Percentiles rank a stretch among this genome's conserved stretches.
Evolutionary conservation across 2,113 vertebrate species (phyloP).

Genomic region (Pseudorasbora parva): DNA sequence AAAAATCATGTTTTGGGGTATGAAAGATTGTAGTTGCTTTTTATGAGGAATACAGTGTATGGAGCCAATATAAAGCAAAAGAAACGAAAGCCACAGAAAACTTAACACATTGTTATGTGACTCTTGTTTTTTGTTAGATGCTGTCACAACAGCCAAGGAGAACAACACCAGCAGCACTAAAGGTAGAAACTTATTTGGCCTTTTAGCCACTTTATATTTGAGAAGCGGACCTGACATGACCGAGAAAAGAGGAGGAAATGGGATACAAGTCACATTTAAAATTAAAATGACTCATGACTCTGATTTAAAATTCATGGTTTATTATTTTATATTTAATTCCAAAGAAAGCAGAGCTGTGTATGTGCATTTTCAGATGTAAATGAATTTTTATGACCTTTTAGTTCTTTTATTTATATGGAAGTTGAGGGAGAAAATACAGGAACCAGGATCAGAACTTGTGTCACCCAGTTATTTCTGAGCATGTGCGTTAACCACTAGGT

Average conservation of each 20-base stretch:
- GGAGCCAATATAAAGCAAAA: neutral
- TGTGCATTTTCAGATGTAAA: neutral
- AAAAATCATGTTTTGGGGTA: neutral
- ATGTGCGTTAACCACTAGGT: neutral
- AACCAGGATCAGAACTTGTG: neutral
- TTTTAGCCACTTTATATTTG: neutral
- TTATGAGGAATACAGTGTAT: neutral
- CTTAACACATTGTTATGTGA: neutral
- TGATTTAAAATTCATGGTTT: neutral
- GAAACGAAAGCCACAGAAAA: neutral
- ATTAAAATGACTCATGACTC: too few species aligned
- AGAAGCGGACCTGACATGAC: too few species aligned
- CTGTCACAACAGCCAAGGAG: conserved; percentile 5
- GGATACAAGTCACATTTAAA: too few species aligned
- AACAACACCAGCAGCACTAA: conserved; percentile 35
- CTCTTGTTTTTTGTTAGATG: conserved; percentile 21
- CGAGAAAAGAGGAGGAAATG: too few species aligned
- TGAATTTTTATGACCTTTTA: neutral
- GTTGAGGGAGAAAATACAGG: neutral
- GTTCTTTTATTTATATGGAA: neutral
- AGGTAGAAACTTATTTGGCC: conserved; percentile 36
- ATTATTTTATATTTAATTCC: neutral
- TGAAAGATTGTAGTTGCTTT: neutral
- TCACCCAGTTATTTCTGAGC: neutral
- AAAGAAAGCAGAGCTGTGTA: neutral